phyloP scores from a whole-genome alignment of 53 echinoderm and acorn worm species.

The Hippasteria phrygiana region DNA sequence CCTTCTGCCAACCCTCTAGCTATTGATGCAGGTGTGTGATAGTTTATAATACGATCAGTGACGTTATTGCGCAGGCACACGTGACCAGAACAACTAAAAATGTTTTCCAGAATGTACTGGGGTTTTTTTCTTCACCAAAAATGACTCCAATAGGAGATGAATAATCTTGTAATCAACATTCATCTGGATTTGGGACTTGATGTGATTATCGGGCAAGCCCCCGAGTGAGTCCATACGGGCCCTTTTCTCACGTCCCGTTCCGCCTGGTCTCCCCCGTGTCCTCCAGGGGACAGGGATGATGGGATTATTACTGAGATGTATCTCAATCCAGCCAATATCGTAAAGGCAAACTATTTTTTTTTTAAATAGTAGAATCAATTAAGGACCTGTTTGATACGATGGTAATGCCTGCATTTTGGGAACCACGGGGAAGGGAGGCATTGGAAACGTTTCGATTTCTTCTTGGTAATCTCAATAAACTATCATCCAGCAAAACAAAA shows the following conservation, averaged over 20 bases:
- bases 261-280: conserved; percentile 16
- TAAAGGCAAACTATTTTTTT: background rate
- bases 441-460: too few relatives aligned
- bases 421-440: too few relatives aligned
- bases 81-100: too few relatives aligned
- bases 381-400: too few relatives aligned
- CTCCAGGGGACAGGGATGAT: conserved; percentile 21
- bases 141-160: background rate
- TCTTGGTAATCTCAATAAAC: too few relatives aligned
- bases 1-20: too few relatives aligned
- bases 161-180: background rate
- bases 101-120: background rate
- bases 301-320: conserved; percentile 27
- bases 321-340: background rate
- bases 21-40: too few relatives aligned
- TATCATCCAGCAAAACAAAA: too few relatives aligned
- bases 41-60: too few relatives aligned
- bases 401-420: too few relatives aligned
- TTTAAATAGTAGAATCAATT: too few relatives aligned
- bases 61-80: too few relatives aligned
- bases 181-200: conserved; percentile 16
- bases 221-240: background rate
- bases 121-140: background rate
- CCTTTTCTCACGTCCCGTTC: conserved; percentile 18
- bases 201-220: conserved; percentile 3